Evolutionary conservation across 2,113 vertebrate species (phyloP).

Genomic region (Cochlearius cochlearius): DNA sequence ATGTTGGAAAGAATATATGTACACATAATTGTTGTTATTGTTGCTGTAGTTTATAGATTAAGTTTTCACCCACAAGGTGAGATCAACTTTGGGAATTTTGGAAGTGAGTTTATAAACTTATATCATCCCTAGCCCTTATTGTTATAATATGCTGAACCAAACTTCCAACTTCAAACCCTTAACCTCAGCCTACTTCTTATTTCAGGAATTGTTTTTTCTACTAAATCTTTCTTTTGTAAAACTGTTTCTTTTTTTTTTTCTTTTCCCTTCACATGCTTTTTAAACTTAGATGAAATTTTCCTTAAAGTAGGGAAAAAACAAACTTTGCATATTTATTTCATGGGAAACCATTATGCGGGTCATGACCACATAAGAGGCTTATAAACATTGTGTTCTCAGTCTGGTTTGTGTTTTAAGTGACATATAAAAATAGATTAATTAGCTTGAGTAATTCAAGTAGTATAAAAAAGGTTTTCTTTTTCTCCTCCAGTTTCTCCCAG

Average conservation of each 20-base stretch:
- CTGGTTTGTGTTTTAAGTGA: background rate
- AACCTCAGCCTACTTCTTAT: fast-evolving
- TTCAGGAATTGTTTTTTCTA: background rate
- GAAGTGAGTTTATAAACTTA: background rate
- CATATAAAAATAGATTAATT: background rate
- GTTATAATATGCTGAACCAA: background rate
- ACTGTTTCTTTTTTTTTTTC: background rate
- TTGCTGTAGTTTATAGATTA: background rate
- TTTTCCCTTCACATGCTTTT: fast-evolving
- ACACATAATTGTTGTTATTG: background rate
- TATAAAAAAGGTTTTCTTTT: background rate
- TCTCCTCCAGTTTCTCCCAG: background rate
- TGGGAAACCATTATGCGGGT: background rate
- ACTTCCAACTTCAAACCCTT: background rate
- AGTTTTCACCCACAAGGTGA: background rate
- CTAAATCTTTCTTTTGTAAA: background rate
- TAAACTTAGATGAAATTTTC: background rate
- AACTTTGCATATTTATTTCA: background rate
- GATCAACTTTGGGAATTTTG: background rate
- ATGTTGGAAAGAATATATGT: background rate
- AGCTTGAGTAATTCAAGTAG: background rate
- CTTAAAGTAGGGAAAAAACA: background rate
- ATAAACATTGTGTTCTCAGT: background rate
- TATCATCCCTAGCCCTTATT: background rate
- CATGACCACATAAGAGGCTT: background rate